Evolutionary conservation across 1,140 invertebrate genomes (phyloP).

Genomic region (Cyclina sinensis): DNA sequence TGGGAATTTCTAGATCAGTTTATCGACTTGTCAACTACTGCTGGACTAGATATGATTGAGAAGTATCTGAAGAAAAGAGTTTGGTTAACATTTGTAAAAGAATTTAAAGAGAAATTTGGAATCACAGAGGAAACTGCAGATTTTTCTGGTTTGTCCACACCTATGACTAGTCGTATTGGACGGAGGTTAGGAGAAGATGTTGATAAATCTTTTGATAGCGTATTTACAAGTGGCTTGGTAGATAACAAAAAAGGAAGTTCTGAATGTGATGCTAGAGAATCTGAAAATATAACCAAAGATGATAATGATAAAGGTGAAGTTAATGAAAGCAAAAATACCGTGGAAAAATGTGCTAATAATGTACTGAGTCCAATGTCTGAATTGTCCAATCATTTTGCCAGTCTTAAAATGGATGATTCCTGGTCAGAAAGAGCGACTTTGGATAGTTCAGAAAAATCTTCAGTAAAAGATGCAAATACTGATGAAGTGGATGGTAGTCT

Average conservation of each 20-base stretch:
- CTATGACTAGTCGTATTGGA: background rate
- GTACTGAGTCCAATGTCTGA: conserved; percentile 54
- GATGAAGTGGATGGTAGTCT: background rate
- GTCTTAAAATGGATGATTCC: conserved; percentile 23
- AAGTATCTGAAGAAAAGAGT: conserved; percentile 89
- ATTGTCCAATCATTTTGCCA: conserved; percentile 4
- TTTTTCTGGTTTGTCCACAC: background rate
- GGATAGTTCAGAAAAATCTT: conserved; percentile 3
- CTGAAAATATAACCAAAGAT: background rate
- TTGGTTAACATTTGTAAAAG: conserved; percentile 29
- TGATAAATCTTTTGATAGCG: conserved; percentile 17
- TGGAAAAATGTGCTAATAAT: conserved; percentile 11
- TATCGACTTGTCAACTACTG: conserved; percentile 90
- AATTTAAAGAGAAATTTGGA: conserved; percentile 48
- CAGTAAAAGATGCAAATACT: background rate
- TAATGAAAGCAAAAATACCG: background rate
- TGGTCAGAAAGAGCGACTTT: conserved; percentile 13
- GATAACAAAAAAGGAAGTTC: background rate
- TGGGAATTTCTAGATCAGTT: conserved; percentile 95
- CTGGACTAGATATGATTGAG: conserved; percentile 92
- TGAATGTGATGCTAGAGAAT: background rate
- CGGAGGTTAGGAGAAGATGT: background rate
- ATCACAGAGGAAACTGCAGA: background rate
- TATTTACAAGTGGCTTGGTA: background rate
- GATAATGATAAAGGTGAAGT: background rate